phyloP scores from a whole-genome alignment of 2,888 invertebrate species.

The Tenthredo notha region DNA sequence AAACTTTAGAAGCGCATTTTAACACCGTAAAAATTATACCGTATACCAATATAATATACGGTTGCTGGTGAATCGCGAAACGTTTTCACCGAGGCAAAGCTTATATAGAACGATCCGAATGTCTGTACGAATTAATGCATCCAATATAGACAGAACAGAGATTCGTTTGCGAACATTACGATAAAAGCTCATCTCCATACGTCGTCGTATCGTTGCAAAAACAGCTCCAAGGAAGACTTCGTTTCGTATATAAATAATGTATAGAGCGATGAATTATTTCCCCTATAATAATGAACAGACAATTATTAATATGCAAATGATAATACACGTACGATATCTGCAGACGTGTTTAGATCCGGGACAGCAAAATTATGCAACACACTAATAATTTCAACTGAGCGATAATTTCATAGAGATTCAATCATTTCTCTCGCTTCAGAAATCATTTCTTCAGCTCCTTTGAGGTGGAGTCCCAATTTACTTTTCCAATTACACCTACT shows the following conservation, averaged over 20 bases:
- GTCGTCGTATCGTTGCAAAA: too few relatives aligned
- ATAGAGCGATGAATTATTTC: conserved; percentile 6
- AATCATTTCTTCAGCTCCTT: background rate
- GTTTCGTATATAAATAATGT: background rate
- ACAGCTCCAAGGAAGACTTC: conserved; percentile 7
- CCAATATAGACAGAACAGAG: background rate
- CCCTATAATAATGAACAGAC: background rate
- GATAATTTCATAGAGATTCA: background rate
- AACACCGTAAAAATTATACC: background rate
- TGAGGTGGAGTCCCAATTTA: background rate
- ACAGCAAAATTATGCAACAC: background rate
- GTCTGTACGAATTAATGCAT: conserved; percentile 1
- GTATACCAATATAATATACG: background rate
- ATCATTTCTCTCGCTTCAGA: background rate
- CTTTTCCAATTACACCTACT: background rate
- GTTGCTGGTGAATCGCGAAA: background rate
- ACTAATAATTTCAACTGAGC: background rate
- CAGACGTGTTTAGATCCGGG: background rate
- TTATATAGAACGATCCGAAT: background rate
- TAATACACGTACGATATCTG: background rate
- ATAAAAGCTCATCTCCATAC: conserved; percentile 11
- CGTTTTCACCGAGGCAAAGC: conserved; percentile 18
- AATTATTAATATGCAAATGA: background rate
- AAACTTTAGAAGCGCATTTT: background rate
- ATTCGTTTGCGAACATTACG: conserved; percentile 11